A percentile compares a stretch with the other conserved stretches of the same genome.
Evolutionary conservation across 2,888 invertebrate genomes (phyloP).

Genomic region (Ophion obscuratus): DNA sequence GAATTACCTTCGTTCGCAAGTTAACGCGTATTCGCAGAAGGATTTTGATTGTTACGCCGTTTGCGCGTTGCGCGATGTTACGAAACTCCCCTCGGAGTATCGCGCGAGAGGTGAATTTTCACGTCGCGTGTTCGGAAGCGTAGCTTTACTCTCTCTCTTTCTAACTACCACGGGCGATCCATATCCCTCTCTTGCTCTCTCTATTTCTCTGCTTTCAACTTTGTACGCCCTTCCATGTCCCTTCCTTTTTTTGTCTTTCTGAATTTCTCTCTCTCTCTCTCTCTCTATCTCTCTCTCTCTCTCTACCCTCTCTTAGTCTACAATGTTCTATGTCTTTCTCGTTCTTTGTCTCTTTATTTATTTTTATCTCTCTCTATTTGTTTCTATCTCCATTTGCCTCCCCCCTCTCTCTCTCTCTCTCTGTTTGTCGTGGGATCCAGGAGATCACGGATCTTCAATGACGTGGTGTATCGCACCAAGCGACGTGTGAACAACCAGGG

Average conservation of each 20-base stretch:
- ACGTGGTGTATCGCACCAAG: conserved; percentile 4
- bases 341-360: no score
- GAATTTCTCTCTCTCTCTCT: not conserved
- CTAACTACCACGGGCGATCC: not conserved
- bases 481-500: conserved; percentile 31
- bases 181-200: not conserved
- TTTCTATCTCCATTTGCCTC: not conserved
- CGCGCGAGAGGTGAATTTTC: conserved; percentile 37
- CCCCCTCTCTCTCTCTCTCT: not conserved
- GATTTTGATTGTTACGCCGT: conserved; percentile 63
- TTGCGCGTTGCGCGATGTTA: conserved; percentile 47
- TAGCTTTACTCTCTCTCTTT: conserved; percentile 8
- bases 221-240: no score
- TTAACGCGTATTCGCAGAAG: conserved; percentile 65
- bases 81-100: conserved; percentile 63
- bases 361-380: conserved; percentile 1
- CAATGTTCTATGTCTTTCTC: no score
- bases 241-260: no score
- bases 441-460: conserved; percentile 30
- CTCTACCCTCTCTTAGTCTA: not conserved
- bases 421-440: conserved; percentile 7
- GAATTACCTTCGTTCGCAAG: conserved; percentile 66
- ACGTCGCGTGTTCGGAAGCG: conserved; percentile 22
- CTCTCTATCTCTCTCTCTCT: not conserved
- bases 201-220: no score